These are phyloP conservation scores for Romanomermis culicivorax DNA, from an alignment of 2,888 invertebrate species.

Conservation along the genomic window DNA sequence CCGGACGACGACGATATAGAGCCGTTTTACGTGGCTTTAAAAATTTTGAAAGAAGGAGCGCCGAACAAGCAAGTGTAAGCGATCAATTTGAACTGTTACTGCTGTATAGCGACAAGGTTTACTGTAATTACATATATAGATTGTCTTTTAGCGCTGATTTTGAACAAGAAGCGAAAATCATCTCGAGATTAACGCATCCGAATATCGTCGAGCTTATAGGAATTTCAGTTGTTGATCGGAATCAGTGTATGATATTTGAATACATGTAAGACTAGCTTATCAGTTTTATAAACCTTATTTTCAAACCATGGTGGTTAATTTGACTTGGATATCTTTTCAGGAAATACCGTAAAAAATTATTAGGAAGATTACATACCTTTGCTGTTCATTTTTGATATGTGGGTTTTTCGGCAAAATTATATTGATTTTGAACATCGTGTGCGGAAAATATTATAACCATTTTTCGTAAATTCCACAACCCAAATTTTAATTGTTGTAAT, in stretches of 20 bases:
- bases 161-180: conserved; percentile 70
- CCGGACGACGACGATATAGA: conserved; percentile 33
- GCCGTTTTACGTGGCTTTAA: conserved; percentile 64
- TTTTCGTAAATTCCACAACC: no score
- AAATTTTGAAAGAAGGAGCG: conserved; percentile 77
- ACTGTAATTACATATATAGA: no score
- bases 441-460: no score
- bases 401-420: no score
- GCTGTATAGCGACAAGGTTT: no score
- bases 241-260: conserved; percentile 85
- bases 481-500: no score
- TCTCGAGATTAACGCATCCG: conserved; percentile 77
- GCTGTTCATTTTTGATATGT: no score
- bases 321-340: conserved; percentile 7
- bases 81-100: background rate
- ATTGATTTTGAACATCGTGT: no score
- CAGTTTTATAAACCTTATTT: background rate
- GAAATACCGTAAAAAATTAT: no score
- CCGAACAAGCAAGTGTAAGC: conserved; percentile 61
- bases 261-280: conserved; percentile 45
- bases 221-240: conserved; percentile 43
- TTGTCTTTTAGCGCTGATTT: no score
- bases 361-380: no score
- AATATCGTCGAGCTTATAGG: conserved; percentile 87
- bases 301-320: no score